phyloP scores from a whole-genome alignment of 2,113 vertebrate genomes.

The Dromas ardeola region DNA sequence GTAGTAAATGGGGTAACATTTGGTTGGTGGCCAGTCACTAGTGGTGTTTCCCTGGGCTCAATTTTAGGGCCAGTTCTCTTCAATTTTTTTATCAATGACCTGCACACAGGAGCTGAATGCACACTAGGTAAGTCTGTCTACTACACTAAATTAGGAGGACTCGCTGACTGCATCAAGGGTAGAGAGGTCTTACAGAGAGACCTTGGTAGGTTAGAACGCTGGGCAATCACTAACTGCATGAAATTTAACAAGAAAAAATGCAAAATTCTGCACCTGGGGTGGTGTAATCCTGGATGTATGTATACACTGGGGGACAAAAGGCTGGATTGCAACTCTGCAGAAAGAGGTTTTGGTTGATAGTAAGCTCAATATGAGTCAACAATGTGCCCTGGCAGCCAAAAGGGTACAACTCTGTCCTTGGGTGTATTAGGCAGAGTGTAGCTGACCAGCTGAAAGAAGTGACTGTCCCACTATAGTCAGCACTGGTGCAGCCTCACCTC shows the following conservation, averaged over 20 bases:
- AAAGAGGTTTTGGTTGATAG: not conserved
- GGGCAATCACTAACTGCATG: rapidly evolving
- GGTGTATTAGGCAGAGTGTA: not conserved
- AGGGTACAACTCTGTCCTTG: not conserved
- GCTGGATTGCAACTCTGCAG: not conserved
- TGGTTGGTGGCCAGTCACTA: not conserved
- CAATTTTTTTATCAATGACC: not conserved
- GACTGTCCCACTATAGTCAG: not conserved
- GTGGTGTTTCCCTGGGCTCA: not conserved
- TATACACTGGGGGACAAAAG: not conserved
- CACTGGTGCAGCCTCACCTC: not conserved
- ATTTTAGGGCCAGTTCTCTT: not conserved
- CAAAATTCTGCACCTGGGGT: not conserved
- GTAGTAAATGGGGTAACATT: not conserved
- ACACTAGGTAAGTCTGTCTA: not conserved
- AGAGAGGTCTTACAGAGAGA: not conserved
- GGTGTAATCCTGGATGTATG: not conserved
- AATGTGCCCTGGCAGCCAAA: not conserved
- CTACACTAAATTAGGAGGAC: not conserved
- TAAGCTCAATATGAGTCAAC: not conserved
- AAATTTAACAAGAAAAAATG: not conserved
- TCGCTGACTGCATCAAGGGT: not conserved
- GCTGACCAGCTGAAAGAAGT: not conserved
- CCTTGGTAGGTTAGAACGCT: not conserved
- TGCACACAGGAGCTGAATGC: not conserved